Conservation (phyloP, 2,888 invertebrate species). For the Trissoscelio sp. region DNA sequence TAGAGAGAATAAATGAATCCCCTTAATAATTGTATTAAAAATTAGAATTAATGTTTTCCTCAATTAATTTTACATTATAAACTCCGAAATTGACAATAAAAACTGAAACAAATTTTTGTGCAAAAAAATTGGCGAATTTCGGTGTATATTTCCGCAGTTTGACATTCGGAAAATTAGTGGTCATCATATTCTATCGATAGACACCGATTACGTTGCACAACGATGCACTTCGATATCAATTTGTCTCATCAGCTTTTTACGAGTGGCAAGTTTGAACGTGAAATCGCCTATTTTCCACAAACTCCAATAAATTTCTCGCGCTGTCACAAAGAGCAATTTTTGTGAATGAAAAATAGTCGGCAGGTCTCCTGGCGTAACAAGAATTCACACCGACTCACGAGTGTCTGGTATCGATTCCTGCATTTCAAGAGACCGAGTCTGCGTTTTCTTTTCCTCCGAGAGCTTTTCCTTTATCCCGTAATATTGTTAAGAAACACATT, state of each 20-base stretch:
- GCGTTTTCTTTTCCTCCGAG: conserved; percentile 42
- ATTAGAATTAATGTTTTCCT: too few relatives aligned
- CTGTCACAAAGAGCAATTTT: conserved; percentile 15
- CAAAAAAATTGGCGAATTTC: too few relatives aligned
- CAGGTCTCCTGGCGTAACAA: not conserved
- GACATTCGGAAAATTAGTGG: too few relatives aligned
- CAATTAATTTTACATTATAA: too few relatives aligned
- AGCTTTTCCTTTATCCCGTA: conserved; percentile 36
- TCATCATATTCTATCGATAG: too few relatives aligned
- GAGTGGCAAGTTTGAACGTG: not conserved
- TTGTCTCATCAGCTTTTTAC: conserved; percentile 12
- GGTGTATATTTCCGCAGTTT: too few relatives aligned
- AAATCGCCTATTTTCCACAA: too few relatives aligned
- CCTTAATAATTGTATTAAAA: too few relatives aligned
- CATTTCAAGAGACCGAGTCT: conserved; percentile 30
- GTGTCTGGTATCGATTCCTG: conserved; percentile 49
- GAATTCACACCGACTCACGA: conserved; percentile 22
- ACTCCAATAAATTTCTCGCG: conserved; percentile 7
- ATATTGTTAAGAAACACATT: conserved; percentile 32
- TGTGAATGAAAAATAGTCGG: conserved; percentile 31
- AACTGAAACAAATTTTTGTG: too few relatives aligned
- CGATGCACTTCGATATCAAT: conserved; percentile 4
- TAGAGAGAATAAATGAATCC: too few relatives aligned
- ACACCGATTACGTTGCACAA: not conserved
- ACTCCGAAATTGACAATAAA: too few relatives aligned